A percentile compares a stretch with the other conserved stretches of the same genome.
Evolutionary conservation across 2,113 vertebrate species (phyloP).

Genomic region (Ovis aries): DNA sequence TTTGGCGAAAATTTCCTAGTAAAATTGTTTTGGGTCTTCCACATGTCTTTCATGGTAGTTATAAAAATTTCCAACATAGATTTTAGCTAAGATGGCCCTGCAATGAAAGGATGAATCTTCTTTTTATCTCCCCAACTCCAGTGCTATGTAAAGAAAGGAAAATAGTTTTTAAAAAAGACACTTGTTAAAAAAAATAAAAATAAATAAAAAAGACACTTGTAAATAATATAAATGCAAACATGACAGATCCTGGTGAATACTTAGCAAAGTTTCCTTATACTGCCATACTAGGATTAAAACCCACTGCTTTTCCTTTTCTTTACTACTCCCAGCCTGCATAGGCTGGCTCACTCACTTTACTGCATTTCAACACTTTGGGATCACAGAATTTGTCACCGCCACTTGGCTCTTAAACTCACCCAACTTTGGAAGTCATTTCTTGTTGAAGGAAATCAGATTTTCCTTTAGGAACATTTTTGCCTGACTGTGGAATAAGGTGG

Average conservation of each 20-base stretch:
- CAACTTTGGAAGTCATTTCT: not conserved
- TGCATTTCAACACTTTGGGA: not conserved
- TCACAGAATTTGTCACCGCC: not conserved
- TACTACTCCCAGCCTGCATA: accelerated
- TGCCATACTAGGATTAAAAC: not conserved
- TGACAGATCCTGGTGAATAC: not conserved
- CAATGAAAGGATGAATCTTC: not conserved
- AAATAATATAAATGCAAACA: not conserved
- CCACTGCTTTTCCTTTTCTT: not conserved
- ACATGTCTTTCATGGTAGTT: not conserved
- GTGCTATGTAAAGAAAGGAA: not conserved
- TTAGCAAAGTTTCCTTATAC: not conserved
- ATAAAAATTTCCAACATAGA: not conserved
- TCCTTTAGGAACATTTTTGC: not conserved
- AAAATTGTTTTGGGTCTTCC: not conserved
- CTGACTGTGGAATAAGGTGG: not conserved
- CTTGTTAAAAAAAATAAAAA: not conserved
- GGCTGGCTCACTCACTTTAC: not conserved
- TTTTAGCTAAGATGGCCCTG: not conserved
- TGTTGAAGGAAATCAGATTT: not conserved
- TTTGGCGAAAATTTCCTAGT: not conserved
- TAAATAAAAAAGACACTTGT: not conserved
- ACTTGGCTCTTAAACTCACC: not conserved
- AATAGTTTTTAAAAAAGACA: not conserved
- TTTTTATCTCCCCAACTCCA: not conserved